Base-by-base conservation (phyloP, 2,797 vertebrate genomes). In the Tinamus major region DNA sequence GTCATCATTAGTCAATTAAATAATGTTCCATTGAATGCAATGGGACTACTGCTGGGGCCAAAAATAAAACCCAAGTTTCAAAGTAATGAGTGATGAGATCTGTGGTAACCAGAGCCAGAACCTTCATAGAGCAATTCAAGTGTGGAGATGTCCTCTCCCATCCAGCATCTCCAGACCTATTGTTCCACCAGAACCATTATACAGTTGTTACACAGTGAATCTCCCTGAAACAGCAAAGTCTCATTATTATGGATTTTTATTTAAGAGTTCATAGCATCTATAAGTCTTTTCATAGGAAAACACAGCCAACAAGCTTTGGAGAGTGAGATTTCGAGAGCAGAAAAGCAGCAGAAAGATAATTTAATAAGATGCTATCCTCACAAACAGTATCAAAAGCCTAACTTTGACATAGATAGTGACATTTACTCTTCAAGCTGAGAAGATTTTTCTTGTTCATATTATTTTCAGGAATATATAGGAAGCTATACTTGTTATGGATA, bases 311-410 rank as follows among this genome's bases (percentile, higher is more conserved):
- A 85, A 92, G 95, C 94, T 97, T 86, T 96, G 93, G 94, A 94
- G 90, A 94, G 75, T 64, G 59, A 79, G 92, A 79, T 96, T 96
- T 93, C 87, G 71, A 93, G 71, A 93, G 83, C 53, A 63, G 69
- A 91, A 97, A 94, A 92, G 89, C 61, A 95, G 80, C 92, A 92
- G 89, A 96, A 94, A 90, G 88, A 78, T 96, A 96, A 93, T 94
- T 94, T 92, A 95, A 71, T 96, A 90, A 95, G 87, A 94, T 94
- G 89, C 90, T 94, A 92, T 89, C 93, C 90, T 95, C 87, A 85
- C 92, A 97, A 97, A 96, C 94, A 94, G 90, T 88, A 94, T 92
- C 88, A 96, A 96, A 96, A 96, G 95, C 92, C 88, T 89, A 93
- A 94, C 89, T 96, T 95, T 92, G 86, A 92, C 94, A 95, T 65